phyloP scores from a whole-genome alignment of 1,140 invertebrate species.

The Trypoxylus dichotomus region DNA sequence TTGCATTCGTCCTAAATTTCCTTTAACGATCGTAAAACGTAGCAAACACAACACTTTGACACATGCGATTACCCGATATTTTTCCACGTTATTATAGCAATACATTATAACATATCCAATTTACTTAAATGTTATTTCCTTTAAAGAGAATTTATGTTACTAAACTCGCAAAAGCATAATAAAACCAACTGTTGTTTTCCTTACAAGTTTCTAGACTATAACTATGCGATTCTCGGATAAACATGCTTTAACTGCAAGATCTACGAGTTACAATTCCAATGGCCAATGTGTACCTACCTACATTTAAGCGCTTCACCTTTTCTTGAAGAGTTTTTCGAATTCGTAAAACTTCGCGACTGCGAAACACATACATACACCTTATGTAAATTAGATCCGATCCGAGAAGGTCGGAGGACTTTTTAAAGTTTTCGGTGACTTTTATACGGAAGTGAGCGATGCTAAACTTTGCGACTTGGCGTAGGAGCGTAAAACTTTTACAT shows the following conservation, averaged over 20 bases:
- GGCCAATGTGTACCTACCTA: background rate
- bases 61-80: no score
- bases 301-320: background rate
- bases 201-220: background rate
- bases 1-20: no score
- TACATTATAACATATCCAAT: no score
- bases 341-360: background rate
- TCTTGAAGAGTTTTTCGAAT: background rate
- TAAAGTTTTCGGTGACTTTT: background rate
- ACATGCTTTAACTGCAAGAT: background rate
- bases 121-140: no score
- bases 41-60: no score
- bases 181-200: background rate
- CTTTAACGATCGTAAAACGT: no score
- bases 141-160: no score
- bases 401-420: background rate
- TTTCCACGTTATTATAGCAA: no score
- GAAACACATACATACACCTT: background rate
- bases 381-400: background rate
- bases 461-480: background rate
- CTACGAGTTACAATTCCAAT: no score
- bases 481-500: background rate
- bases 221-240: background rate
- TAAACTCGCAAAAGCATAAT: background rate
- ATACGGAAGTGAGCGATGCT: background rate